Conservation (phyloP, 1,140 invertebrate genomes). For the Planococcus citri region DNA sequence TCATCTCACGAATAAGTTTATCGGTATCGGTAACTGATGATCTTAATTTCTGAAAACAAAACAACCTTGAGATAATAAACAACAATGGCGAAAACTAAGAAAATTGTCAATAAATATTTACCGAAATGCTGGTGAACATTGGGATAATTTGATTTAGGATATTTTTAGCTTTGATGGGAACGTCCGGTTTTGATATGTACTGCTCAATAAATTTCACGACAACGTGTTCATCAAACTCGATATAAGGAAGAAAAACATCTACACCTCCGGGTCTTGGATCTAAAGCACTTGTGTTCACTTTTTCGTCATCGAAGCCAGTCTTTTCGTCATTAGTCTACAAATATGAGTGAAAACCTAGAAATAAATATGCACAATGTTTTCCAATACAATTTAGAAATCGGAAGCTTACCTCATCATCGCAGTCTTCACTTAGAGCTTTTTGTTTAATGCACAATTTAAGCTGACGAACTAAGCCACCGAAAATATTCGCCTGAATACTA, state of each 20-base stretch:
- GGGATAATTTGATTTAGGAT: neutral
- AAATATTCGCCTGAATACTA: neutral
- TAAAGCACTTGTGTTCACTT: neutral
- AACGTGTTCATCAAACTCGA: neutral
- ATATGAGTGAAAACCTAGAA: no score
- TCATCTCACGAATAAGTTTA: neutral
- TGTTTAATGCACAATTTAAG: conserved; percentile 8
- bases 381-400: neutral
- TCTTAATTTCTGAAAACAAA: neutral
- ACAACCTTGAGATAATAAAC: neutral
- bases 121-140: conserved; percentile 5
- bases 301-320: neutral
- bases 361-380: no score
- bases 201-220: neutral
- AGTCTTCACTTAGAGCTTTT: neutral
- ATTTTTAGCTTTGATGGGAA: neutral
- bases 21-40: neutral
- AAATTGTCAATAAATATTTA: no score
- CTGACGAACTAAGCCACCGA: neutral
- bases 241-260: neutral
- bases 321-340: neutral
- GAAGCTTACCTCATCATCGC: neutral
- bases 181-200: neutral
- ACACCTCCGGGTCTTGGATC: neutral
- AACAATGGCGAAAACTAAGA: no score